Percentiles rank a stretch among this genome's conserved stretches.
These are phyloP conservation scores for Cancer borealis DNA, from an alignment of 2,888 invertebrate species.

Conservation along the genomic window DNA sequence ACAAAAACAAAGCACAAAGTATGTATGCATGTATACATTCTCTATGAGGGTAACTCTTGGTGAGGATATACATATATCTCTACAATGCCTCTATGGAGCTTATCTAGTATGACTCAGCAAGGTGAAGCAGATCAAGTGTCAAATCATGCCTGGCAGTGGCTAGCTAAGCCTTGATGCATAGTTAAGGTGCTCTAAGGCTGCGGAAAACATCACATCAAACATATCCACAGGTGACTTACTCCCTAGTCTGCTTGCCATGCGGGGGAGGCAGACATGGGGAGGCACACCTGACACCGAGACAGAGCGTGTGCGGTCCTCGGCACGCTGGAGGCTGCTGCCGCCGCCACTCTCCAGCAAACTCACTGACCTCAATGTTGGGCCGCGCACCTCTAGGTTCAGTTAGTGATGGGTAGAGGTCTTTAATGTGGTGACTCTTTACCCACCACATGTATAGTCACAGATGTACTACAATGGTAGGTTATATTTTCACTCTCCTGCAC, in stretches of 20 bases:
- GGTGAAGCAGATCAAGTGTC: neutral
- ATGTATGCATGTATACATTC: neutral
- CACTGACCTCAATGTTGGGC: slow-evolving; percentile 64
- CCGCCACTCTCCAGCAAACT: slow-evolving; percentile 62
- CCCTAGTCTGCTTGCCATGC: slow-evolving; percentile 65
- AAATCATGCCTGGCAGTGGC: neutral
- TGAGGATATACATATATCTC: neutral
- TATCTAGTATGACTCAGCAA: neutral
- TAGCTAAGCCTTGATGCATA: neutral
- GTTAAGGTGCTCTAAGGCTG: neutral
- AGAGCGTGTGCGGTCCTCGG: slow-evolving; percentile 67
- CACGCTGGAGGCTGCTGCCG: slow-evolving; percentile 41
- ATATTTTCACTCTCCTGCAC: neutral
- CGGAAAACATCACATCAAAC: neutral
- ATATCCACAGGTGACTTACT: slow-evolving; percentile 62
- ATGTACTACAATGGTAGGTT: neutral
- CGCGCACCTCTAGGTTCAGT: slow-evolving; percentile 62
- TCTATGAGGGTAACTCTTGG: neutral
- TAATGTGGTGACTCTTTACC: neutral
- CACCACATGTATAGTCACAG: neutral
- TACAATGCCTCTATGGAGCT: neutral
- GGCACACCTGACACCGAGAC: slow-evolving; percentile 70
- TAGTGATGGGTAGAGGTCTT: slow-evolving; percentile 31
- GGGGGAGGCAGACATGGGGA: slow-evolving; percentile 71
- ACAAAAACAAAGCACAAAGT: neutral